Base-by-base conservation (phyloP, 1,140 invertebrate species). In the Sycophila sp. region DNA sequence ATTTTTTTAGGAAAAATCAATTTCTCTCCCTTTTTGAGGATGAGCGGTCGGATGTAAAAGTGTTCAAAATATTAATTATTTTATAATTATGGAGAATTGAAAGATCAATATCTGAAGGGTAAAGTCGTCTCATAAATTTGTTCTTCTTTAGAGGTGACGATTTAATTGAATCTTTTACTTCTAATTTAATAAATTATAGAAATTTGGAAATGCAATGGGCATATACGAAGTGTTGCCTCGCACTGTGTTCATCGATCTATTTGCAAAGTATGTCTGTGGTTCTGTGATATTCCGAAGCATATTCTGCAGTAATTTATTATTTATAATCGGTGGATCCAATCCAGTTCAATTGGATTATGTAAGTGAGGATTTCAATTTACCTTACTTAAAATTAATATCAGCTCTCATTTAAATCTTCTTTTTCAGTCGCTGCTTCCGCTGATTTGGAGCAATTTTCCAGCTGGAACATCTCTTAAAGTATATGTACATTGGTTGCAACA, bases 381-480 rank as follows among this genome's bases (percentile, higher is more conserved):
- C 45, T 59, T 53, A 17, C 11, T 2, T 28, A 32, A 28, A 65
- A 64, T 49, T 65, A 59, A n/a, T 49, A 28, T 51, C 67, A 38
- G 0, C 28, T 60, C 38, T 15, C 13, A 19, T n/a, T 42, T 10
- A n/a, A n/a, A n/a, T n/a, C n/a, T n/a, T n/a, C 8, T 17, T 42
- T 83, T 79, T 7, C 78, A 89, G 83, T 88, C 88, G 55, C 77
- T 91, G 24, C 75, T 93, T 22, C 90, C 92, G 2, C 86, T 92
- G 0, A 92, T 95, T 75, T 81, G 93, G 36, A 85, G 87, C 17
- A 93, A 96, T 73, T 89, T 89, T 28, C 94, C 95, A 3, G 92
- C 93, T 7, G 94, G 94, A 13, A 90, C 94, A 0, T 96, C 94
- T 1, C 91, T 90, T 0, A 91, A 91, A 81, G 93, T 94, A 32